Evolutionary conservation across 2,797 vertebrate genomes (phyloP).

Genomic region (Loris lydekkerianus): DNA sequence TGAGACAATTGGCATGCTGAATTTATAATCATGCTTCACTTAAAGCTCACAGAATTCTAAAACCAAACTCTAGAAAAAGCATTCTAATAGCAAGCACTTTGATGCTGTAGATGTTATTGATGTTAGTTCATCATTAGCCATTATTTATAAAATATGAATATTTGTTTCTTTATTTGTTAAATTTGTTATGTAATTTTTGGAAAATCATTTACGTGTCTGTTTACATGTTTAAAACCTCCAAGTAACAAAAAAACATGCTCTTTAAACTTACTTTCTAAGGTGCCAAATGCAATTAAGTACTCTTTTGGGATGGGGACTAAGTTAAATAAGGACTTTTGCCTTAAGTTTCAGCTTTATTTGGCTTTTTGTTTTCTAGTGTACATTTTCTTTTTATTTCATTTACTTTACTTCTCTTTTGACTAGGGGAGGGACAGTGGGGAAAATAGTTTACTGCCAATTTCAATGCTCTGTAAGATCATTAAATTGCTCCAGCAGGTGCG

Average conservation of each 20-base stretch:
- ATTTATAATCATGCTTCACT: neutral
- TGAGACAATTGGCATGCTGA: neutral
- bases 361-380: neutral
- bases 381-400: neutral
- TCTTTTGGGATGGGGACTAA: neutral
- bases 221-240: neutral
- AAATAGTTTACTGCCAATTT: neutral
- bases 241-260: neutral
- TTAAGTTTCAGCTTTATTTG: neutral
- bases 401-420: neutral
- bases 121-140: neutral
- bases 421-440: neutral
- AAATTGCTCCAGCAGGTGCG: neutral
- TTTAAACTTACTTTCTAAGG: neutral
- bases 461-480: neutral
- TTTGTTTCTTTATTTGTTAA: neutral
- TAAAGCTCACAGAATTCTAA: slow-evolving; percentile 45
- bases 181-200: neutral
- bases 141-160: slow-evolving; percentile 34
- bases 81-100: neutral
- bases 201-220: neutral
- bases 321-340: neutral
- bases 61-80: neutral
- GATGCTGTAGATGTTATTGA: neutral
- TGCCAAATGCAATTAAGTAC: neutral